phyloP scores from a whole-genome alignment of 2,888 invertebrate species.

The Elaeidobius kamerunicus region DNA sequence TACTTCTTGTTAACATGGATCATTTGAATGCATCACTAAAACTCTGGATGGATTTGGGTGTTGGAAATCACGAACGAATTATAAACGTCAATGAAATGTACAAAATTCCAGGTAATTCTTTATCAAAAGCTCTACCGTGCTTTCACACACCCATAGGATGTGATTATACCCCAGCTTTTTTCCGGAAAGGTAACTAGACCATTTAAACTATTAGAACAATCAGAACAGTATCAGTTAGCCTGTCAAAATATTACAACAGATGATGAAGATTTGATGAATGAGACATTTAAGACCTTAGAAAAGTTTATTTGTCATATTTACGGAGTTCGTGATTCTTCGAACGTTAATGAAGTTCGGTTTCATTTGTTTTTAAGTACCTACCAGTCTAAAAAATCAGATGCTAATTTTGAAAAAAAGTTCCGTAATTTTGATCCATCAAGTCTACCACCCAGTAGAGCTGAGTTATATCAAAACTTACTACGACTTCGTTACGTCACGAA shows the following conservation, averaged over 20 bases:
- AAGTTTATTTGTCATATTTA: conserved; percentile 32
- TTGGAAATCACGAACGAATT: conserved; percentile 10
- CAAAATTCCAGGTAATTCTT: conserved; percentile 31
- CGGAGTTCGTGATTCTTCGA: conserved; percentile 20
- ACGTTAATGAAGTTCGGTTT: conserved; percentile 32
- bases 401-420: neutral
- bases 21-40: conserved; percentile 8
- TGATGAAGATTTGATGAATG: neutral
- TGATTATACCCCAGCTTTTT: conserved; percentile 35
- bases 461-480: conserved; percentile 25
- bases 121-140: conserved; percentile 35
- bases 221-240: conserved; percentile 1
- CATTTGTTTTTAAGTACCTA: conserved; percentile 26
- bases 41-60: too few relatives aligned
- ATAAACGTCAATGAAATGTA: conserved; percentile 34
- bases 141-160: conserved; percentile 39
- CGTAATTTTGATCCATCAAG: conserved; percentile 32
- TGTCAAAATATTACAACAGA: conserved; percentile 4
- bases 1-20: conserved; percentile 8
- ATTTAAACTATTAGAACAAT: neutral
- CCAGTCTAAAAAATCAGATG: too few relatives aligned
- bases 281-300: conserved; percentile 18
- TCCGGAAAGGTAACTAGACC: conserved; percentile 17
- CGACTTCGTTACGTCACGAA: conserved; percentile 33
- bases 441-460: conserved; percentile 35